Evolutionary conservation across 2,113 vertebrate genomes (phyloP).

Genomic region (Salvator merianae): DNA sequence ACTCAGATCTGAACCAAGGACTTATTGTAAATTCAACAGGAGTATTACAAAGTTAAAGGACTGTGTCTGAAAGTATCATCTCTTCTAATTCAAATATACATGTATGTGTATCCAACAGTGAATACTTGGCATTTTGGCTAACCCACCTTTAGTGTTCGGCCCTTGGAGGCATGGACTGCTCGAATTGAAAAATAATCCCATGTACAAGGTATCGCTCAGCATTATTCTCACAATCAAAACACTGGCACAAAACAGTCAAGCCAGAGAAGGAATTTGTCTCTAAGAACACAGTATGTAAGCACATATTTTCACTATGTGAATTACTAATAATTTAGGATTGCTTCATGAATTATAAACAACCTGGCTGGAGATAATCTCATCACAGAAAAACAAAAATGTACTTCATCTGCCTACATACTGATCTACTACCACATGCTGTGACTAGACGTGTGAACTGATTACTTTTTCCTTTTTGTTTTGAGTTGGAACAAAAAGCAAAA

Average conservation of each 20-base stretch:
- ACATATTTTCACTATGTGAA: background rate
- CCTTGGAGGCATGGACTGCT: background rate
- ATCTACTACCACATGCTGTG: background rate
- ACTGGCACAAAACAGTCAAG: background rate
- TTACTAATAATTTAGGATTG: background rate
- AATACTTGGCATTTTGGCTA: background rate
- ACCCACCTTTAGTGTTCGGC: too few relatives aligned
- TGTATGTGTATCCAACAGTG: background rate
- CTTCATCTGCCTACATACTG: background rate
- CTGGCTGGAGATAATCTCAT: background rate
- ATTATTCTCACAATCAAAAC: background rate
- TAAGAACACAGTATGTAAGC: background rate
- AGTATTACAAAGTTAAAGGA: background rate
- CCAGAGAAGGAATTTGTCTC: background rate
- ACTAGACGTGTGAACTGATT: background rate
- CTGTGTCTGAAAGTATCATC: background rate
- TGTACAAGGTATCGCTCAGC: background rate
- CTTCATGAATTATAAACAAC: background rate
- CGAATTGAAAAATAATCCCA: too few relatives aligned
- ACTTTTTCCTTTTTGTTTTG: too few relatives aligned
- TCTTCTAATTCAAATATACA: background rate
- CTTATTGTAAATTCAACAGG: background rate
- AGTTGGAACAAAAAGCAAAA: too few relatives aligned
- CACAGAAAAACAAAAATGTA: background rate
- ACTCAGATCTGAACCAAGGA: too few relatives aligned